A percentile compares a stretch with the other conserved stretches of the same genome.
Conservation (phyloP, 2,113 vertebrate species). For the Hystrix cristata region DNA sequence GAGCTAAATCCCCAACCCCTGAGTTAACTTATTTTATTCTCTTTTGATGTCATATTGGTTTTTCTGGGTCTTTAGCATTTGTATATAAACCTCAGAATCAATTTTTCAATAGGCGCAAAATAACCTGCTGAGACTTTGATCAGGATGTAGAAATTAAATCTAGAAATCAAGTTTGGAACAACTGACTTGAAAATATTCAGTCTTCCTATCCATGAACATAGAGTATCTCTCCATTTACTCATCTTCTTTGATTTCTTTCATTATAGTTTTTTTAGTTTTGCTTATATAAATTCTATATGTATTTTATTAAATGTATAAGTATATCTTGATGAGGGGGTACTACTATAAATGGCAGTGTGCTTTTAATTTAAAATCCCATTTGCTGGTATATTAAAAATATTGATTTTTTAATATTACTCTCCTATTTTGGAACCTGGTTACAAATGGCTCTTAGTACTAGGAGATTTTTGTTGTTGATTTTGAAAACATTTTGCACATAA, state of each 20-base stretch:
- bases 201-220: background rate
- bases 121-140: background rate
- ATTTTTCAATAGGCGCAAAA: background rate
- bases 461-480: background rate
- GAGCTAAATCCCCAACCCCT: no score
- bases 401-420: background rate
- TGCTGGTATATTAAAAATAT: background rate
- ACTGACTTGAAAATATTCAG: background rate
- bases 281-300: background rate
- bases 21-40: background rate
- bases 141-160: background rate
- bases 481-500: background rate
- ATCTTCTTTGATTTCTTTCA: background rate
- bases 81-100: background rate
- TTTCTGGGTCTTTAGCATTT: background rate
- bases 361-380: background rate
- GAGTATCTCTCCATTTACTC: background rate
- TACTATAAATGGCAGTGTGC: background rate
- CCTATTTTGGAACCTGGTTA: background rate
- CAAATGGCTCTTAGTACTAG: background rate
- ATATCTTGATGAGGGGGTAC: background rate
- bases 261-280: background rate
- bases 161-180: background rate
- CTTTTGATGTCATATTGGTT: background rate
- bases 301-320: background rate